Base-by-base conservation (phyloP, 37 sponge, comb jelly and placozoan genomes). In the Halisarca cf. caerulea region DNA sequence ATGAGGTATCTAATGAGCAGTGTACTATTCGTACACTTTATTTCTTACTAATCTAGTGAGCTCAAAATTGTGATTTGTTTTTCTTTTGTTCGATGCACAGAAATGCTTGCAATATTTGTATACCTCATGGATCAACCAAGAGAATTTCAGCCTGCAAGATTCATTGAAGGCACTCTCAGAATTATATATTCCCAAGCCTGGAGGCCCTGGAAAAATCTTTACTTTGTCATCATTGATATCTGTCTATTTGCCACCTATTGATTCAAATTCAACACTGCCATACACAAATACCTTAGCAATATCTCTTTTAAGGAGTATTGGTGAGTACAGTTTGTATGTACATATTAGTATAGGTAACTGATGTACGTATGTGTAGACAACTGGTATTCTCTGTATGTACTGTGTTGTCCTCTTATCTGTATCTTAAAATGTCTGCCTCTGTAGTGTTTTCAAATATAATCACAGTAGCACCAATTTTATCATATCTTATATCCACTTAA, bases 261-360 rank as follows among this genome's bases (percentile, higher is more conserved):
- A 86, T 35, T 78, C 75, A 44, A 43, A 37, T 0, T 28, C 33
- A 36, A 39, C 86, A 2, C 71, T 88, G 7, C 89, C 92, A 0
- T 92, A 89, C 79, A 86, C 92, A 42, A 57, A 84, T 33, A 84
- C 84, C 8, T 68, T 66, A 39, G 78, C 85, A 23, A 0, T 82
- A n/a, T 35, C 27, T 35, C 82, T 92, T 14, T 84, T 92, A 43
- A 86, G 57, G 57, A 74, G 75, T n/a, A 42, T 92, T 24, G 93
- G 93, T 58, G 32, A 58, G 59, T 44, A 32, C 37, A 34, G n/a
- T n/a, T n/a, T n/a, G n/a, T n/a, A n/a, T n/a, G n/a, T n/a, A n/a
- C n/a, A n/a, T n/a, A n/a, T n/a, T n/a, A n/a, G n/a, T n/a, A n/a
- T n/a, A n/a, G n/a, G n/a, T n/a, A n/a, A n/a, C n/a, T n/a, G n/a